Evolutionary conservation across 2,113 vertebrate species (phyloP).

Genomic region (Burhinus oedicnemus): DNA sequence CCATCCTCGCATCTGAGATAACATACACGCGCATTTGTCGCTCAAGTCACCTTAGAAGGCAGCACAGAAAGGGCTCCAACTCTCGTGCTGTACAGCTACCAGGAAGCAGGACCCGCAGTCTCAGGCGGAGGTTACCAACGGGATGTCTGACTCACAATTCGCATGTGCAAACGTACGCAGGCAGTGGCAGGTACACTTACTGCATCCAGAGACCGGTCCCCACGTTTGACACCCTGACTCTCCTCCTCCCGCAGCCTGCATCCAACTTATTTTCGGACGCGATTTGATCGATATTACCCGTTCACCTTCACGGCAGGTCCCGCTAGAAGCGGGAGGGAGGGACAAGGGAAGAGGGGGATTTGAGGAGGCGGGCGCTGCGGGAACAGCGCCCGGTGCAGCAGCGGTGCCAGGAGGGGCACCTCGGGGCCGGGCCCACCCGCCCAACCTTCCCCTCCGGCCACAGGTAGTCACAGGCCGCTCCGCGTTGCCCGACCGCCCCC

Average conservation of each 20-base stretch:
- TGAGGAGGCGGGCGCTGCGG: background rate
- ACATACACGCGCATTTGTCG: no score
- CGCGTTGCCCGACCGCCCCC: background rate
- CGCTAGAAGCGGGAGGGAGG: background rate
- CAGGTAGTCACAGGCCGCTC: background rate
- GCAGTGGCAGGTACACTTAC: background rate
- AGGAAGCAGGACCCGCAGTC: background rate
- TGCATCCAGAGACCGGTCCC: background rate
- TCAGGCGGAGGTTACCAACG: rapidly evolving
- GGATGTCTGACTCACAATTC: no score
- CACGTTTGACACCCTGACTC: no score
- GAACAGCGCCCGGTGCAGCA: no score
- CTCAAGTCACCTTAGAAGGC: background rate
- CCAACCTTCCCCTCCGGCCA: background rate
- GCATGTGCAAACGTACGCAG: background rate
- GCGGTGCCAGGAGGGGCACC: background rate
- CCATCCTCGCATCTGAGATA: background rate
- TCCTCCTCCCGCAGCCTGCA: no score
- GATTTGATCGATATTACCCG: no score
- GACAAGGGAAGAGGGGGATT: background rate
- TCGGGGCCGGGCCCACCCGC: no score
- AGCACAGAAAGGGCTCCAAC: background rate
- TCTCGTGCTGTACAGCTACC: background rate
- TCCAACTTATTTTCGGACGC: no score
- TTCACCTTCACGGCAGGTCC: background rate